A percentile compares a stretch with the other conserved stretches of the same genome.
Conservation (phyloP, 1,140 invertebrate genomes). For the Paraescarpia echinospica region DNA sequence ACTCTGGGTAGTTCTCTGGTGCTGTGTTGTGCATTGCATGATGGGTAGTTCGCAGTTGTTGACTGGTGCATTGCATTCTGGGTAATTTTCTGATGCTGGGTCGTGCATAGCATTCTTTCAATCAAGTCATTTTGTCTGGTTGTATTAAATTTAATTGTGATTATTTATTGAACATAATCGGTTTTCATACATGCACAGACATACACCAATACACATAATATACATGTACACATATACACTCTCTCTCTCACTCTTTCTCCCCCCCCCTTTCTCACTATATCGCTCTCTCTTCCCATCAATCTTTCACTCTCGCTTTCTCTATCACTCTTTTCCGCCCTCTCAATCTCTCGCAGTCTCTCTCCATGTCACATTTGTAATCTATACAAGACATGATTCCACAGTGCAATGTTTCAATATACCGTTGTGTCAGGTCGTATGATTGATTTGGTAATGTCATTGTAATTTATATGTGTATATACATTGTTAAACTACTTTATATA, state of each 20-base stretch:
- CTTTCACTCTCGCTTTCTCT: no score
- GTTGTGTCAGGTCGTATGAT: not conserved
- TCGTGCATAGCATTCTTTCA: not conserved
- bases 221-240: not conserved
- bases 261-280: no score
- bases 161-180: not conserved
- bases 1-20: not conserved
- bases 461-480: not conserved
- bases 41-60: not conserved
- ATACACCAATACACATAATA: not conserved
- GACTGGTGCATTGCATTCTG: not conserved
- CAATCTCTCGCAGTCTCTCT: no score
- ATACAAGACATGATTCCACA: not conserved
- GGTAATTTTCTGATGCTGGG: not conserved
- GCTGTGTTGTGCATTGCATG: not conserved
- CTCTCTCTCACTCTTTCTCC: no score
- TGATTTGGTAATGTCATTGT: not conserved
- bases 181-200: not conserved
- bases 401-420: not conserved
- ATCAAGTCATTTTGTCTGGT: not conserved
- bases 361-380: not conserved
- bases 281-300: no score
- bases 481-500: conserved; percentile 2
- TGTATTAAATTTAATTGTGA: not conserved
- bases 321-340: no score